Evolutionary conservation across 2,113 vertebrate species (phyloP).

Genomic region (Psophia crepitans): DNA sequence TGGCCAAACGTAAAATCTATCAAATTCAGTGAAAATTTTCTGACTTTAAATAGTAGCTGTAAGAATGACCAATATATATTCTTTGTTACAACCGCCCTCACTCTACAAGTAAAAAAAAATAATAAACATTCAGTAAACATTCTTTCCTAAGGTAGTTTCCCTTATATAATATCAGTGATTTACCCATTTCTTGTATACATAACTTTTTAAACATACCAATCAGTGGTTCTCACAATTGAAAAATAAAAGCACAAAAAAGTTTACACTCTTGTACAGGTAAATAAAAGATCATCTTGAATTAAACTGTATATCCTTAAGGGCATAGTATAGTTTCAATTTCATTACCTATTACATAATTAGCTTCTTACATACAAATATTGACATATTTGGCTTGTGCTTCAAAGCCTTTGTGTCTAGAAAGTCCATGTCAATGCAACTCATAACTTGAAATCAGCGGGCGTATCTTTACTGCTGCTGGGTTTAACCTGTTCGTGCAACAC

Average conservation of each 20-base stretch:
- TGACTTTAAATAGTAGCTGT: slow-evolving; percentile 89
- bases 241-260: slow-evolving; percentile 98
- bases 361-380: slow-evolving; percentile 99
- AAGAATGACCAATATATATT: slow-evolving; percentile 94
- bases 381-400: slow-evolving; percentile 96
- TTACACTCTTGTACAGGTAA: slow-evolving; percentile 99
- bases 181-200: slow-evolving; percentile 94
- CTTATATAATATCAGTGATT: slow-evolving; percentile 96
- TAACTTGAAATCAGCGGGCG: slow-evolving; percentile 88
- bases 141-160: slow-evolving; percentile 96
- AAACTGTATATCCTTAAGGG: slow-evolving; percentile 88
- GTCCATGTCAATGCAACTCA: slow-evolving; percentile 79
- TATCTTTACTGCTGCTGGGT: slow-evolving; percentile 88
- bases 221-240: slow-evolving; percentile 99
- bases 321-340: slow-evolving; percentile 88
- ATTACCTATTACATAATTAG: slow-evolving; percentile 91
- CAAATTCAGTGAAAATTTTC: slow-evolving; percentile 83
- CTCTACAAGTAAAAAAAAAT: slow-evolving; percentile 87
- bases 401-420: slow-evolving; percentile 86
- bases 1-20: slow-evolving; percentile 85
- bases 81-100: slow-evolving; percentile 89
- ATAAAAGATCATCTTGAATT: slow-evolving; percentile 92
- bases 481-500: slow-evolving; percentile 84
- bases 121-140: slow-evolving; percentile 98
- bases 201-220: slow-evolving; percentile 99